Evolutionary conservation across 2,113 vertebrate genomes (phyloP).

Genomic region (Talpa occidentalis): DNA sequence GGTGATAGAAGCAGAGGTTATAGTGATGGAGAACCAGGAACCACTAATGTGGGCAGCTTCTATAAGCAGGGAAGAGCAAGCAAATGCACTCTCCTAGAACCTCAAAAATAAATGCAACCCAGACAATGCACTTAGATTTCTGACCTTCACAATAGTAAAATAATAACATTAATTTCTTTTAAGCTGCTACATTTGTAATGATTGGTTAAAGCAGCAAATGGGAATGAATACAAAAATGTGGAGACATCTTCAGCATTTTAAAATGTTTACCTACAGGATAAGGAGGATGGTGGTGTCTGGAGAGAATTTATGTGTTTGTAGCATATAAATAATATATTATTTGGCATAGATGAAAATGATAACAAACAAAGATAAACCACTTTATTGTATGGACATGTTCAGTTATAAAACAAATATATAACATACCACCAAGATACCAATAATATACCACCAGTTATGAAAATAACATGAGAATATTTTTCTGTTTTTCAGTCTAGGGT

Average conservation of each 20-base stretch:
- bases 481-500: not conserved
- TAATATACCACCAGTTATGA: too few species aligned
- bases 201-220: not conserved
- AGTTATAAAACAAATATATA: too few species aligned
- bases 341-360: not conserved
- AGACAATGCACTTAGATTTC: not conserved
- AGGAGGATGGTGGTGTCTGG: not conserved
- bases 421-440: too few species aligned
- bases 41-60: not conserved
- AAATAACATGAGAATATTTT: not conserved
- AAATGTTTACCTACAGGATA: not conserved
- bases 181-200: not conserved
- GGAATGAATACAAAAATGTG: not conserved
- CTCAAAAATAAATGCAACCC: not conserved
- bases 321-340: not conserved
- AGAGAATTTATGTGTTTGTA: not conserved
- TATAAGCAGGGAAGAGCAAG: not conserved
- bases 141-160: not conserved
- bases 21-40: accelerated
- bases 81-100: not conserved
- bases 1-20: not conserved
- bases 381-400: not conserved
- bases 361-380: not conserved
- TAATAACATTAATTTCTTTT: not conserved
- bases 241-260: not conserved